phyloP scores from a whole-genome alignment of 2,797 vertebrate genomes.

The Catamblyrhynchus diadema region DNA sequence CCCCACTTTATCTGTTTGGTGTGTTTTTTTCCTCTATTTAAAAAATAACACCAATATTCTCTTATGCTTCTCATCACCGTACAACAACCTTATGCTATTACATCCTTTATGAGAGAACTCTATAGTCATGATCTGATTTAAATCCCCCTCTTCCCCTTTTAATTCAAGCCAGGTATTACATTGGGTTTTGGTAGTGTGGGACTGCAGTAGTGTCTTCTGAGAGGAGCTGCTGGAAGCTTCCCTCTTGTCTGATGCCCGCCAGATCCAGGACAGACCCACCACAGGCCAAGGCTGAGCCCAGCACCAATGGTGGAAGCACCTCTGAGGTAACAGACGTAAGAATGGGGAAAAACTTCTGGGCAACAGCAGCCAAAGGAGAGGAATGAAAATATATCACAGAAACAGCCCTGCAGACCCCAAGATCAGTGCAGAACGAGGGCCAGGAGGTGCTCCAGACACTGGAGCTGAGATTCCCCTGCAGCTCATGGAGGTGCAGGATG shows the following conservation, averaged over 20 bases:
- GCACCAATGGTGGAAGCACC: no score
- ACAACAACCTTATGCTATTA: background rate
- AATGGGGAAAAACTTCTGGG: background rate
- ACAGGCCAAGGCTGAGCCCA: background rate
- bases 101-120: background rate
- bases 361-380: background rate
- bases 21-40: background rate
- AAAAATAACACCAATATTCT: background rate
- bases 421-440: background rate
- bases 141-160: accelerated
- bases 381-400: background rate
- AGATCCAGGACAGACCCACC: background rate
- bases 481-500: accelerated
- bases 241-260: background rate
- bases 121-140: background rate
- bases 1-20: background rate
- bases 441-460: background rate
- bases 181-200: background rate
- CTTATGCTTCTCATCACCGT: background rate
- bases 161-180: background rate
- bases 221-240: background rate
- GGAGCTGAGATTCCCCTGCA: background rate
- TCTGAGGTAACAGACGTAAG: accelerated
- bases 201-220: background rate
- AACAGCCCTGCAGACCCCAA: background rate